phyloP scores from a whole-genome alignment of 2,888 invertebrate genomes.

The Lasioglossum zephyrum region DNA sequence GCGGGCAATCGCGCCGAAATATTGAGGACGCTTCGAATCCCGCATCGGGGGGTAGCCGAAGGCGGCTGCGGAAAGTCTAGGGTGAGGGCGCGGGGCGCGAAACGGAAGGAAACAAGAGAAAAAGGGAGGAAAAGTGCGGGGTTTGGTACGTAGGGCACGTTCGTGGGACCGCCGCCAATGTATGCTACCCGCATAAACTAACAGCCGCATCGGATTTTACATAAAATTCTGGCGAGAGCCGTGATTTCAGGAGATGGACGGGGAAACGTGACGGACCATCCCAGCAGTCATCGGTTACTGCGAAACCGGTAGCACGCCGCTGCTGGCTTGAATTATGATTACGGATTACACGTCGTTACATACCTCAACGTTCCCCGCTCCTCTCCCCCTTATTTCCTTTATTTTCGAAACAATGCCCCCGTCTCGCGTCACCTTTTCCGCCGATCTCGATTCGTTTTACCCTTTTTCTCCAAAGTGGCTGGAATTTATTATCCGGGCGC shows the following conservation, averaged over 20 bases:
- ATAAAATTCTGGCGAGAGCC: slow-evolving; percentile 81
- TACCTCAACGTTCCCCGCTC: background rate
- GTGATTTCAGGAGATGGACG: slow-evolving; percentile 81
- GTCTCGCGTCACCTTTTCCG: background rate
- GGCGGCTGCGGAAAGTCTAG: slow-evolving; percentile 27
- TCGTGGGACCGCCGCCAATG: slow-evolving; percentile 82
- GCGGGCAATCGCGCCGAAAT: slow-evolving; percentile 60
- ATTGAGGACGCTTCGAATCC: slow-evolving; percentile 65
- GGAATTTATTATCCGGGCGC: background rate
- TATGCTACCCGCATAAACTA: slow-evolving; percentile 84
- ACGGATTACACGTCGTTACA: slow-evolving; percentile 69
- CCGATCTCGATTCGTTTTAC: background rate
- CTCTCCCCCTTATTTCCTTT: background rate
- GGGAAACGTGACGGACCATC: slow-evolving; percentile 79
- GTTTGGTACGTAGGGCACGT: slow-evolving; percentile 84
- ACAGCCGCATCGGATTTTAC: slow-evolving; percentile 84
- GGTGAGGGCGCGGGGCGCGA: background rate
- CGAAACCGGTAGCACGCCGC: slow-evolving; percentile 53
- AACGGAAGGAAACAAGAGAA: slow-evolving; percentile 10
- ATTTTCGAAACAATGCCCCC: background rate
- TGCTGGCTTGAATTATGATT: slow-evolving; percentile 78
- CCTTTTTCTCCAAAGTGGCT: background rate
- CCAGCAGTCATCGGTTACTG: slow-evolving; percentile 75
- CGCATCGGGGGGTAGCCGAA: slow-evolving; percentile 62
- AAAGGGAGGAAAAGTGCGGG: slow-evolving; percentile 51